A percentile compares a stretch with the other conserved stretches of the same genome.
Evolutionary conservation across 2,113 vertebrate genomes (phyloP).

Genomic region (Oxyura jamaicensis): DNA sequence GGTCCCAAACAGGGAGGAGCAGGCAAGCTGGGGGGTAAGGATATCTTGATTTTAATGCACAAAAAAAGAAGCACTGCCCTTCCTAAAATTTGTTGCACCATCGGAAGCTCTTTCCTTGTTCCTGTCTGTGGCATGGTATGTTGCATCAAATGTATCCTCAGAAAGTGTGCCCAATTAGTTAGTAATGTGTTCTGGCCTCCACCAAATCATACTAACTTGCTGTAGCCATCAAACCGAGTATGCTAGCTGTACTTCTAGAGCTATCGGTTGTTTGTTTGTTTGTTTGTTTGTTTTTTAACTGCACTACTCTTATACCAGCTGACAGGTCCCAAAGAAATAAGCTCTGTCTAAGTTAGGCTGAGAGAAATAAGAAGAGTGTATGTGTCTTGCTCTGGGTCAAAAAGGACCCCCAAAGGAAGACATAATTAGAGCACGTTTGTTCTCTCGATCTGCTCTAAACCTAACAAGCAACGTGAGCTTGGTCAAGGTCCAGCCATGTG

Average conservation of each 20-base stretch:
- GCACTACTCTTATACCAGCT: neutral
- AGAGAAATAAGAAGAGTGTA: neutral
- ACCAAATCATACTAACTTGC: neutral
- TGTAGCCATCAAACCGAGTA: neutral
- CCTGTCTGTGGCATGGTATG: neutral
- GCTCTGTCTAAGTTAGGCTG: neutral
- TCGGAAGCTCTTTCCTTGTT: neutral
- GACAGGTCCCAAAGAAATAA: neutral
- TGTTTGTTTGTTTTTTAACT: neutral
- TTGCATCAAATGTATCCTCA: neutral
- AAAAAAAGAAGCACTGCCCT: neutral
- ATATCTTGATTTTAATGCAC: neutral
- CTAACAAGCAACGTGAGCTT: neutral
- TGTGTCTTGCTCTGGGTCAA: neutral
- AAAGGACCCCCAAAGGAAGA: neutral
- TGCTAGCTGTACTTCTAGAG: neutral
- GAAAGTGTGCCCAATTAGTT: neutral
- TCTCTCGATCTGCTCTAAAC: neutral
- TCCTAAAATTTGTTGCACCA: neutral
- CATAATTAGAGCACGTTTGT: neutral
- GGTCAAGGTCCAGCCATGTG: neutral
- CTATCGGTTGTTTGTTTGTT: too few species aligned
- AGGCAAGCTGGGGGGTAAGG: neutral
- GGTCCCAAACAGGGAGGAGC: neutral
- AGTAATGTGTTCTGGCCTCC: neutral